Percentiles rank a stretch among this genome's conserved stretches.
Evolutionary conservation across 2,797 vertebrate species (phyloP).

Genomic region (Microcaecilia unicolor): DNA sequence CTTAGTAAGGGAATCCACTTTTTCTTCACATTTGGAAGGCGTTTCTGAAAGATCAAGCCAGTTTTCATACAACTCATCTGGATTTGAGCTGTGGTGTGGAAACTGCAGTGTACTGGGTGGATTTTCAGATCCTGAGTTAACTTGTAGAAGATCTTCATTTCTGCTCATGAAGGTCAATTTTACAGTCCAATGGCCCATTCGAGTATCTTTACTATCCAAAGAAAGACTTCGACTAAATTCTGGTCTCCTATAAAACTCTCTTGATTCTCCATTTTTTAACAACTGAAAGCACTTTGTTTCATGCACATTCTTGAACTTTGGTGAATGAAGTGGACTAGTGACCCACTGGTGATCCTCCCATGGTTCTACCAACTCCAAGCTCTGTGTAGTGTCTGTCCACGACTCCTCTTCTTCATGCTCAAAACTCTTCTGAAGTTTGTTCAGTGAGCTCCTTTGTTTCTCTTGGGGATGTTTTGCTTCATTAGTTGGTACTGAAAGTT

Average conservation of each 20-base stretch:
- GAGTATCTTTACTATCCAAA: slow-evolving; percentile 52
- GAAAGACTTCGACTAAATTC: slow-evolving; percentile 62
- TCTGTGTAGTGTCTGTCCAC: slow-evolving; percentile 52
- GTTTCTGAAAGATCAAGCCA: slow-evolving; percentile 18
- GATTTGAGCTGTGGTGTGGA: not conserved
- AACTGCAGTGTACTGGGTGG: slow-evolving; percentile 12
- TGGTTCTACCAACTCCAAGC: slow-evolving; percentile 82
- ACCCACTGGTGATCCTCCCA: slow-evolving; percentile 96
- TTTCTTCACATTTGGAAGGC: slow-evolving; percentile 11
- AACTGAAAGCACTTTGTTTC: slow-evolving; percentile 32
- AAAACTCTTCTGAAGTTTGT: slow-evolving; percentile 37
- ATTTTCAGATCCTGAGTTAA: slow-evolving; percentile 13
- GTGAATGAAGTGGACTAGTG: slow-evolving; percentile 91
- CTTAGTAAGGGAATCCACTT: not conserved
- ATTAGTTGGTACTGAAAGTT: slow-evolving; percentile 11
- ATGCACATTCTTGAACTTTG: slow-evolving; percentile 70
- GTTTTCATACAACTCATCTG: slow-evolving; percentile 20
- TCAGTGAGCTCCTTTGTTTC: slow-evolving; percentile 16
- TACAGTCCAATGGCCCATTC: slow-evolving; percentile 42
- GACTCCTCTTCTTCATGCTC: slow-evolving; percentile 67
- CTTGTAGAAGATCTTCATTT: slow-evolving; percentile 15
- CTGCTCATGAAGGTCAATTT: slow-evolving; percentile 29
- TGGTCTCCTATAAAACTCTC: slow-evolving; percentile 35
- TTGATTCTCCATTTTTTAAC: slow-evolving; percentile 24
- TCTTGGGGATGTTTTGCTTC: slow-evolving; percentile 19